Conservation (phyloP, 2,888 invertebrate species). For the Melanotus villosus region DNA sequence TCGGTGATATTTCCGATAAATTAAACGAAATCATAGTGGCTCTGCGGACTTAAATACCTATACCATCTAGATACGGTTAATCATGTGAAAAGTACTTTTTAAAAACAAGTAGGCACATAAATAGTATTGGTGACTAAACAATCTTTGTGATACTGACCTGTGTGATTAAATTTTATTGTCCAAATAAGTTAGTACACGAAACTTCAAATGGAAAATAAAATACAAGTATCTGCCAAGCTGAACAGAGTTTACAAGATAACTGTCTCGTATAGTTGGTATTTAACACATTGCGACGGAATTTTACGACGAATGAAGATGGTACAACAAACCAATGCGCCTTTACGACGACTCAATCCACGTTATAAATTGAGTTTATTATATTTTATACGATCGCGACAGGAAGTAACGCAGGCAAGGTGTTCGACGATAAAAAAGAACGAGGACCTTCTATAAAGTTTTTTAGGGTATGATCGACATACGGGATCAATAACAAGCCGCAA, state of each 20-base stretch:
- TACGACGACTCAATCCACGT: constrained; percentile 36
- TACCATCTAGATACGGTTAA: too few relatives aligned
- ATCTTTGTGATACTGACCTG: too few relatives aligned
- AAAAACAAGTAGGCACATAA: too few relatives aligned
- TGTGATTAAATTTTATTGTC: too few relatives aligned
- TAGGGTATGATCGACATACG: constrained; percentile 32
- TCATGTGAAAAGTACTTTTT: too few relatives aligned
- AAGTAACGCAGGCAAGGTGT: constrained; percentile 26
- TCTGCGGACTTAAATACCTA: too few relatives aligned
- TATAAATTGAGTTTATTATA: constrained; percentile 45
- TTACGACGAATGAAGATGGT: constrained; percentile 18
- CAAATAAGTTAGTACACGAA: background rate
- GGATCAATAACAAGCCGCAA: constrained; percentile 35
- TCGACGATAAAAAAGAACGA: constrained; percentile 34
- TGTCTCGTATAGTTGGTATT: constrained; percentile 26
- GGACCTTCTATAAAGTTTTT: constrained; percentile 22
- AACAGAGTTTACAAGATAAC: constrained; percentile 6
- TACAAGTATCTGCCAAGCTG: background rate
- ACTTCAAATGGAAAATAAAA: background rate
- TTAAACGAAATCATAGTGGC: too few relatives aligned
- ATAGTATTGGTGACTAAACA: too few relatives aligned
- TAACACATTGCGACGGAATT: constrained; percentile 29
- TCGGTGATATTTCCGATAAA: too few relatives aligned
- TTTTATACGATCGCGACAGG: constrained; percentile 29
- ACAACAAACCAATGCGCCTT: constrained; percentile 34